Evolutionary conservation across 1,140 invertebrate species (phyloP).

Genomic region (Psix sp.): DNA sequence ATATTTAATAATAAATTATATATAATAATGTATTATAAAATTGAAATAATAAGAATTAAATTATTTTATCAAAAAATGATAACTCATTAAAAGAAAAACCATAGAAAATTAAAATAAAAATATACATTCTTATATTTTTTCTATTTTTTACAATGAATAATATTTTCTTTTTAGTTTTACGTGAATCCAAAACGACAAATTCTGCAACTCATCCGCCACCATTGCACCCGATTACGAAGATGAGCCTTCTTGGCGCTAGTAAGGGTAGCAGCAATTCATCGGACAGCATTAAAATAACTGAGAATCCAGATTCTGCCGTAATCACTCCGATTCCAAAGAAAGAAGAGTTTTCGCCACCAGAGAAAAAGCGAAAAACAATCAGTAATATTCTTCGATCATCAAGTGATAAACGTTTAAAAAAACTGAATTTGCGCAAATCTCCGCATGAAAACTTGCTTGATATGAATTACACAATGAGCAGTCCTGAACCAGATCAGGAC

Average conservation of each 20-base stretch:
- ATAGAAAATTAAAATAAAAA: too few relatives aligned
- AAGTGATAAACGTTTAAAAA: conserved; percentile 69
- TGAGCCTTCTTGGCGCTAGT: conserved; percentile 65
- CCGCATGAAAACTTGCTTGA: conserved; percentile 66
- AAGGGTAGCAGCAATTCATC: conserved; percentile 65
- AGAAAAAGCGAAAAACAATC: conserved; percentile 72
- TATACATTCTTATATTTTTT: too few relatives aligned
- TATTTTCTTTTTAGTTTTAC: conserved; percentile 66
- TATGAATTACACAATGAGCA: conserved; percentile 67
- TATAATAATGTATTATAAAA: too few relatives aligned
- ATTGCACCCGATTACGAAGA: conserved; percentile 74
- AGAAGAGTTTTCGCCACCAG: conserved; percentile 62
- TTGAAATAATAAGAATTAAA: too few relatives aligned
- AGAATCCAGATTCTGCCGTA: conserved; percentile 74
- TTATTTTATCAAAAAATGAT: too few relatives aligned
- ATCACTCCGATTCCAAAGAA: conserved; percentile 74
- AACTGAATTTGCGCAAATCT: conserved; percentile 69
- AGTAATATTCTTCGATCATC: conserved; percentile 71
- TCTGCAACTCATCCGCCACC: conserved; percentile 71
- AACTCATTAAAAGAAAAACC: too few relatives aligned
- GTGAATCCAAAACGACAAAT: conserved; percentile 73
- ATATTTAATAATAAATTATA: too few relatives aligned
- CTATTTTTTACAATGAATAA: too few relatives aligned
- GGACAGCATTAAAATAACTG: conserved; percentile 74
- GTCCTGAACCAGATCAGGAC: conserved; percentile 72